Conservation (phyloP, 2,888 invertebrate genomes). For the Patella depressa region DNA sequence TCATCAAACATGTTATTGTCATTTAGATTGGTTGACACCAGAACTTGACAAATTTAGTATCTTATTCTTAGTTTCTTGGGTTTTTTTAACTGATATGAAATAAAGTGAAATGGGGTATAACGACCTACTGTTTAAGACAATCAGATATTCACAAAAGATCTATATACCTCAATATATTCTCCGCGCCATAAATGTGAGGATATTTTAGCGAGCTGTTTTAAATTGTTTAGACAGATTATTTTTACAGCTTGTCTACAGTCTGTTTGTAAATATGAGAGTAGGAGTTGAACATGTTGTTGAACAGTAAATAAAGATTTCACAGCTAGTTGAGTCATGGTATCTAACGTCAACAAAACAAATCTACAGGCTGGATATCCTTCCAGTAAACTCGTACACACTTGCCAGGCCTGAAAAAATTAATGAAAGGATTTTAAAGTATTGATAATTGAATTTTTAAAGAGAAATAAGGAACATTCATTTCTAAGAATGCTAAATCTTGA, state of each 20-base stretch:
- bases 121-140: too few species aligned
- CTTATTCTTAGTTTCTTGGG: too few species aligned
- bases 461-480: too few species aligned
- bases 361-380: constrained; percentile 85
- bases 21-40: too few species aligned
- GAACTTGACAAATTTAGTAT: too few species aligned
- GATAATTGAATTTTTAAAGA: too few species aligned
- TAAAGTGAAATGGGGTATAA: too few species aligned
- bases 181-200: constrained; percentile 86
- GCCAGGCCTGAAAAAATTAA: constrained; percentile 76
- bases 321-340: constrained; percentile 89
- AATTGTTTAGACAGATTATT: constrained; percentile 78
- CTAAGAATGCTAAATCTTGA: not conserved
- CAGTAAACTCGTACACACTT: constrained; percentile 81
- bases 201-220: constrained; percentile 80
- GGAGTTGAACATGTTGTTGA: constrained; percentile 83
- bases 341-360: constrained; percentile 85
- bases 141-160: too few species aligned
- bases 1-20: too few species aligned
- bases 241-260: constrained; percentile 83
- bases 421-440: too few species aligned
- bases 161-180: constrained; percentile 71
- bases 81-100: too few species aligned
- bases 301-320: constrained; percentile 91
- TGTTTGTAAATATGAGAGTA: constrained; percentile 79